phyloP scores from a whole-genome alignment of 2,113 vertebrate species.

The Cyanoliseus patagonus region DNA sequence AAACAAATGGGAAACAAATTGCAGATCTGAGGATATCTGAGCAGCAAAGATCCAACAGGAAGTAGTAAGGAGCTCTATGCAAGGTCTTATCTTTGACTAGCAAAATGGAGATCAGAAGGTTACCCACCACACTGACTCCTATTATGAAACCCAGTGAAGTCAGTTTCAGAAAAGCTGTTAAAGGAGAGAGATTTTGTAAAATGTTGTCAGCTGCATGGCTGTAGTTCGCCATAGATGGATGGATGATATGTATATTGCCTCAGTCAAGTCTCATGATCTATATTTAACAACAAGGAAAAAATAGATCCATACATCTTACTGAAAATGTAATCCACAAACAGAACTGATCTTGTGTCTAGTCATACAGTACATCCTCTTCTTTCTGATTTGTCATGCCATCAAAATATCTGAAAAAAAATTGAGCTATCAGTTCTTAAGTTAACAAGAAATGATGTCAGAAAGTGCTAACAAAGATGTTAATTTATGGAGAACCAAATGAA shows the following conservation, averaged over 20 bases:
- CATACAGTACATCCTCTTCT: constrained; percentile 77
- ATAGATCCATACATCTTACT: constrained; percentile 97
- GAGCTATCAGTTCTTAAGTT: constrained; percentile 82
- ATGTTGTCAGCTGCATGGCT: constrained; percentile 99
- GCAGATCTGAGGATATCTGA: constrained; percentile 98
- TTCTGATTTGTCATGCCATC: constrained; percentile 81
- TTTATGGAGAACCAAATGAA: constrained; percentile 74
- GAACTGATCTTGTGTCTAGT: constrained; percentile 81
- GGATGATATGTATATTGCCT: constrained; percentile 96
- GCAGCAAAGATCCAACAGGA: constrained; percentile 97
- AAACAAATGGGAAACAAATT: constrained; percentile 99
- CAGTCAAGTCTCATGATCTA: constrained; percentile 99
- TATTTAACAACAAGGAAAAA: constrained; percentile 87
- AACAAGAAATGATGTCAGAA: constrained; percentile 75
- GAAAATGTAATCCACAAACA: constrained; percentile 94
- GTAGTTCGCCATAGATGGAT: constrained; percentile 99
- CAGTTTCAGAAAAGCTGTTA: constrained; percentile 99
- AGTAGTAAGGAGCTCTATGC: constrained; percentile 98
- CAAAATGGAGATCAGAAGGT: constrained; percentile 99
- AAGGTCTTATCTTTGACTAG: constrained; percentile 99
- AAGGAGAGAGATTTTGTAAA: constrained; percentile 99
- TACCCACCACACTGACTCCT: constrained; percentile 97
- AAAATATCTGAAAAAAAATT: constrained; percentile 78
- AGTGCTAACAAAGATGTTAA: constrained; percentile 76
- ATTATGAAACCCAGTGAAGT: constrained; percentile 99